These are phyloP conservation scores for Umimayanthus kanabou DNA, from an alignment of 92 coral and sea anemone genomes.

Conservation along the genomic window DNA sequence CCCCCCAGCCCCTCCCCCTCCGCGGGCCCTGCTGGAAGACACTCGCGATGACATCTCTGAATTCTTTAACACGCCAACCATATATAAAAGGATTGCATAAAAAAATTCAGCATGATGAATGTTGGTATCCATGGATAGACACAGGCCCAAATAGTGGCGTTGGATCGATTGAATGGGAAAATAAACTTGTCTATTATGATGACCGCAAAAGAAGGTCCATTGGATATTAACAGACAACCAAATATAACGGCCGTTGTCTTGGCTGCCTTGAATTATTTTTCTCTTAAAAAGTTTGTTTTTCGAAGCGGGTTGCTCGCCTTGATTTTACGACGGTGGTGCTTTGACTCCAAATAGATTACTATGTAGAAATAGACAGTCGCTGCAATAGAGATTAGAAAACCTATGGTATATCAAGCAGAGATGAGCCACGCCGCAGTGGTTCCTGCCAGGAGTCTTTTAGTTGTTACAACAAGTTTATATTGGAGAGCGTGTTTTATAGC, in stretches of 20 bases:
- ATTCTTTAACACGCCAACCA: too few species aligned
- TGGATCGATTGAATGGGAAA: not conserved
- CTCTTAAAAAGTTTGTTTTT: not conserved
- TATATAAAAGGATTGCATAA: too few species aligned
- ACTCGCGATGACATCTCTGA: too few species aligned
- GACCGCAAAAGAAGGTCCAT: conserved; percentile 14
- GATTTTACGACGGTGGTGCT: conserved; percentile 23
- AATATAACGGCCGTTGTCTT: conserved; percentile 7
- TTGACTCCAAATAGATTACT: too few species aligned
- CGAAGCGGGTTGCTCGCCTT: conserved; percentile 9
- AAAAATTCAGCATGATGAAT: not conserved
- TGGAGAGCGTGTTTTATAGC: too few species aligned
- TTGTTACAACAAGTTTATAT: too few species aligned
- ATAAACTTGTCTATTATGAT: not conserved
- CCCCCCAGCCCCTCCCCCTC: too few species aligned
- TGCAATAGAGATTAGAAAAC: not conserved
- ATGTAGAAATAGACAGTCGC: conserved; percentile 5
- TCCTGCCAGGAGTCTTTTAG: too few species aligned
- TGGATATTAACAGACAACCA: not conserved
- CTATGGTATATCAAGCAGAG: not conserved
- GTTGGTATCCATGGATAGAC: not conserved
- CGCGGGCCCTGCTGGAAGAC: too few species aligned
- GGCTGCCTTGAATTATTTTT: conserved; percentile 7
- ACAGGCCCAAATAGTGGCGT: not conserved
- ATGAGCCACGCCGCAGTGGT: too few species aligned